Evolutionary conservation across 1,140 invertebrate species (phyloP).

Genomic region (Aphaenogaster ashmeadi): DNA sequence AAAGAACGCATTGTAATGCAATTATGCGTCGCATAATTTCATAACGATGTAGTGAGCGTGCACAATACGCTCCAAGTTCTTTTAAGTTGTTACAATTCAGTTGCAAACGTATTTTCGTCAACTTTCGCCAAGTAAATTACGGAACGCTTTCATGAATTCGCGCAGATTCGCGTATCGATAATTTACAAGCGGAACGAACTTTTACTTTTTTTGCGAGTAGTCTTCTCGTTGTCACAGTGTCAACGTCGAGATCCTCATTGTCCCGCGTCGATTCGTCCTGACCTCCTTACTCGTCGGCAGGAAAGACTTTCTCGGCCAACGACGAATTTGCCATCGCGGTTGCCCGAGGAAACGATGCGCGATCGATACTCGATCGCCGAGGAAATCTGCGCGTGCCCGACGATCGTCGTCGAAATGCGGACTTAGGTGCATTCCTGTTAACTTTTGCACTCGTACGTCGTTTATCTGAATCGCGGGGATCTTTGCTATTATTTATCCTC

Average conservation of each 20-base stretch:
- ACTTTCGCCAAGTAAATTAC: slow-evolving; percentile 22
- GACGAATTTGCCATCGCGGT: slow-evolving; percentile 60
- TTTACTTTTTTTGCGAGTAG: neutral
- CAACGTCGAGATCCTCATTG: slow-evolving; percentile 68
- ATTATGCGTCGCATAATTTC: slow-evolving; percentile 18
- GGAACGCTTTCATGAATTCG: slow-evolving; percentile 21
- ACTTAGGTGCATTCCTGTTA: neutral
- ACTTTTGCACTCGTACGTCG: neutral
- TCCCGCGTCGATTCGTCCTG: slow-evolving; percentile 72
- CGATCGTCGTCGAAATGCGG: slow-evolving; percentile 31
- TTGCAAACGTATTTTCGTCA: slow-evolving; percentile 10
- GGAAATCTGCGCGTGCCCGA: slow-evolving; percentile 48
- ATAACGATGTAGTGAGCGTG: neutral
- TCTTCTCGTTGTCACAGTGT: slow-evolving; percentile 36
- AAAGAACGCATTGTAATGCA: neutral
- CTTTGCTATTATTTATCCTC: neutral
- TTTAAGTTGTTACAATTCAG: neutral
- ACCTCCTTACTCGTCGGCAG: slow-evolving; percentile 65
- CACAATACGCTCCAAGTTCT: neutral
- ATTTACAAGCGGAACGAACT: slow-evolving; percentile 2
- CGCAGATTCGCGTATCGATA: slow-evolving; percentile 15
- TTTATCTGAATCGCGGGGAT: neutral
- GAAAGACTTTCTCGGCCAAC: slow-evolving; percentile 67
- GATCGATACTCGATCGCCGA: slow-evolving; percentile 63
- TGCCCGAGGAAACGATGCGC: slow-evolving; percentile 46